A percentile compares a stretch with the other conserved stretches of the same genome.
Evolutionary conservation across 37 sponge, comb jelly and placozoan species (phyloP).

Genomic region (Amphimedon queenslandica): DNA sequence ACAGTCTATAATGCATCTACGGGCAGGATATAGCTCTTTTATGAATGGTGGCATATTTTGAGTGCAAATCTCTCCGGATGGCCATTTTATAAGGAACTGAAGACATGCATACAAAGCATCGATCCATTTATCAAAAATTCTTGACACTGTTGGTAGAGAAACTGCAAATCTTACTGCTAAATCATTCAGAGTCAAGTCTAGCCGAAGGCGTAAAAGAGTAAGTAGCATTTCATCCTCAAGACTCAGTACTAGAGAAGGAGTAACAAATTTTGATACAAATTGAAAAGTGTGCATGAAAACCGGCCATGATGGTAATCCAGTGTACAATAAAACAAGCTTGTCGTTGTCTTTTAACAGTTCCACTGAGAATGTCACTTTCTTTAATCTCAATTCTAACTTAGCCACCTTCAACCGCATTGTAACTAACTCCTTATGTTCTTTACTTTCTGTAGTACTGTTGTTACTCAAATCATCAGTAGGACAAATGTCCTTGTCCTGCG

Average conservation of each 20-base stretch:
- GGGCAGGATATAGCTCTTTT: constrained; percentile 5
- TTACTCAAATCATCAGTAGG: too few relatives aligned
- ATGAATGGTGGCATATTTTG: constrained; percentile 24
- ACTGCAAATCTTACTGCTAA: not conserved
- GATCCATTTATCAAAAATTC: not conserved
- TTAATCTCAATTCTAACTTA: too few relatives aligned
- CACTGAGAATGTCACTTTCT: too few relatives aligned
- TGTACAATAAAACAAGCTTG: not conserved
- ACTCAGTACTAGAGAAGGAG: not conserved
- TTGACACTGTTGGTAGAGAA: not conserved
- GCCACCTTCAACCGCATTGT: too few relatives aligned
- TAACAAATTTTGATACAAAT: not conserved
- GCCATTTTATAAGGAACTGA: constrained; percentile 31
- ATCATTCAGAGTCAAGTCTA: constrained; percentile 2
- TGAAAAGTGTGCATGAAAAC: not conserved
- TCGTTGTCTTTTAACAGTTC: not conserved
- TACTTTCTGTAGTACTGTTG: too few relatives aligned
- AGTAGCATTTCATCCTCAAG: constrained; percentile 11
- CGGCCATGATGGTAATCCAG: constrained; percentile 17
- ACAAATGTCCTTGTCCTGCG: too few relatives aligned
- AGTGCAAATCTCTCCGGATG: constrained; percentile 5
- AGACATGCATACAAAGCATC: not conserved
- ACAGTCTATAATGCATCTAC: constrained; percentile 26
- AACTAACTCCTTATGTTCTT: too few relatives aligned
- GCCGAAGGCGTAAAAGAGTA: not conserved